Evolutionary conservation across 2,113 vertebrate species (phyloP).

Genomic region (Nothobranchius furzeri): DNA sequence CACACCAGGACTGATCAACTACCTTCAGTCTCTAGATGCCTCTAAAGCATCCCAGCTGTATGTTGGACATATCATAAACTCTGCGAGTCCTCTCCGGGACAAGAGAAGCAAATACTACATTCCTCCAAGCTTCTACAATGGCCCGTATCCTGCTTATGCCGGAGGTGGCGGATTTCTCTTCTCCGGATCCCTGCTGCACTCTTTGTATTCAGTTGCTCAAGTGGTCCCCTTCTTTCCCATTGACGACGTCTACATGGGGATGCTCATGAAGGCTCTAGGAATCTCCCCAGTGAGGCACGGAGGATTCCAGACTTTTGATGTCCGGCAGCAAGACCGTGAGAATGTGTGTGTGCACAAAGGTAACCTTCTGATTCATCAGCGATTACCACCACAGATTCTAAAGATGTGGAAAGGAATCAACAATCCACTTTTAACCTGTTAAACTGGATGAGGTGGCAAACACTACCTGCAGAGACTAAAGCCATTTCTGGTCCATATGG

Average conservation of each 20-base stretch:
- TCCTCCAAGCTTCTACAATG: constrained; percentile 71
- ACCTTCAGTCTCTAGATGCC: constrained; percentile 65
- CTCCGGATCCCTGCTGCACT: constrained; percentile 53
- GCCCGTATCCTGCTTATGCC: constrained; percentile 77
- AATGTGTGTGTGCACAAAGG: constrained; percentile 81
- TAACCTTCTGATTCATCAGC: constrained; percentile 82
- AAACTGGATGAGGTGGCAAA: background rate
- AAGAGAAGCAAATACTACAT: constrained; percentile 83
- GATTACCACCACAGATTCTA: constrained; percentile 74
- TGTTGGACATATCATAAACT: constrained; percentile 76
- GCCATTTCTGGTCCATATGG: too few species aligned
- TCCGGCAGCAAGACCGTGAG: constrained; percentile 62
- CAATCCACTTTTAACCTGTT: constrained; percentile 71
- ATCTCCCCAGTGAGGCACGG: constrained; percentile 65
- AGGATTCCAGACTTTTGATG: constrained; percentile 74
- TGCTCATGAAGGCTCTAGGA: constrained; percentile 75
- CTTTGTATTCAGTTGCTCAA: constrained; percentile 40
- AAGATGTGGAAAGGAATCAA: constrained; percentile 80
- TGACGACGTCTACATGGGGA: constrained; percentile 83
- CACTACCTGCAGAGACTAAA: too few species aligned
- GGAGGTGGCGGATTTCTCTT: constrained; percentile 82
- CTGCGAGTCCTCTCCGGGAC: constrained; percentile 71
- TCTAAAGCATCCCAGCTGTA: constrained; percentile 68
- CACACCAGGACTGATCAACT: constrained; percentile 71
- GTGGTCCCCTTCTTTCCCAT: constrained; percentile 82